Base-by-base conservation (phyloP, 2,888 invertebrate species). In the Heliconius hortense region DNA sequence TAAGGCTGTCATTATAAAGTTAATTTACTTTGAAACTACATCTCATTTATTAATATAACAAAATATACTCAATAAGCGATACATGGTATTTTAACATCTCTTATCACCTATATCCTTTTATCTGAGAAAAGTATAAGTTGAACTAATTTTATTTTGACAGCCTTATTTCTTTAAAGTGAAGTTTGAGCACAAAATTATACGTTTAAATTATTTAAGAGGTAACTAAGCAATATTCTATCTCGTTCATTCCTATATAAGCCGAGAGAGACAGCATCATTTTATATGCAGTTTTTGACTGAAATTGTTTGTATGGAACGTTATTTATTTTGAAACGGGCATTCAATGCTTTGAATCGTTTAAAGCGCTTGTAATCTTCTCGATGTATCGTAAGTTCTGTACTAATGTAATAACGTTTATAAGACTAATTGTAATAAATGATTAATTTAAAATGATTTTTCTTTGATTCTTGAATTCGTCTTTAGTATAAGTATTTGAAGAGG, bases 341-440 rank as follows among this genome's bases (percentile, higher is more conserved):
- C 78, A 81, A 89, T 89, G 89, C 88, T 82, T 82, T 84, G 84
- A 76, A 80, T 82, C 84, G 84, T 84, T 86, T 84, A 82, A 82
- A 80, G 83, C 85, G 83, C 80, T 84, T 86, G 84, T 76, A 80
- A 82, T 80, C 81, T 85, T 85, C 83, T 85, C 84, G 84, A 82
- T 85, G 84, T 83, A 63, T 26, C 81, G 78, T 88, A 86, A 86
- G 86, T 89, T 90, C 85, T 85, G 83, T 88, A 89, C 87, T 80
- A 85, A 86, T 87, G 86, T 91, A 90, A 87, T 88, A 86, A 89
- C 88, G 90, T 90, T 90, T 90, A 89, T 91, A 92, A 92, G 91
- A 90, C 89, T 91, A 91, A 91, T 78, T 78, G 62, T 75, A 80
- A 80, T 79, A 79, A 79, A 80, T 53, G 70, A 77, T 76, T 76